Evolutionary conservation across 2,888 invertebrate species (phyloP).

Genomic region (Pammene aurita): DNA sequence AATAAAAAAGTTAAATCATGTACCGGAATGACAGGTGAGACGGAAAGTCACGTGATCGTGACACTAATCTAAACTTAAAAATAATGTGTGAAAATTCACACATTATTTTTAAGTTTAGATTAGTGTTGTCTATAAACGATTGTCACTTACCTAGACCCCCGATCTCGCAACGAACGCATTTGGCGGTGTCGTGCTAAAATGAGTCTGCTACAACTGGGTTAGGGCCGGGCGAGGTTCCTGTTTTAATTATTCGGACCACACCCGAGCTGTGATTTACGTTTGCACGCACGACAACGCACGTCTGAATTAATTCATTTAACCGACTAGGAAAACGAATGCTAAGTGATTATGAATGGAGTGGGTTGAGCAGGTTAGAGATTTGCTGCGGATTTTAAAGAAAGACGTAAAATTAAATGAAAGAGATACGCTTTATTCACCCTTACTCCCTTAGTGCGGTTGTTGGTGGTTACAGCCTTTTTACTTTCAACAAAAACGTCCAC

Average conservation of each 20-base stretch:
- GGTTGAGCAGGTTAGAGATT: slow-evolving; percentile 1
- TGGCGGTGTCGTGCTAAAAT: slow-evolving; percentile 15
- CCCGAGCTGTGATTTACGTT: slow-evolving; percentile 37
- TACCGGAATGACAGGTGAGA: too few relatives aligned
- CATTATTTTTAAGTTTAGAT: too few relatives aligned
- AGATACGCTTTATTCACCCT: too few relatives aligned
- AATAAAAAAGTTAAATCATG: too few relatives aligned
- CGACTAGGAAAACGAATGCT: slow-evolving; percentile 16
- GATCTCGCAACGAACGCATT: background rate
- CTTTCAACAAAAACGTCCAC: too few relatives aligned
- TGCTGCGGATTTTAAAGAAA: background rate
- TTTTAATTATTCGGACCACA: slow-evolving; percentile 38
- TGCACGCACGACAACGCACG: slow-evolving; percentile 37
- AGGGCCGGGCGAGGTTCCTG: slow-evolving; percentile 29
- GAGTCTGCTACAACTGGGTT: slow-evolving; percentile 27
- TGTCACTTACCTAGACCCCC: background rate
- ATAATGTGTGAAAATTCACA: too few relatives aligned
- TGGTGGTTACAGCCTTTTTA: too few relatives aligned
- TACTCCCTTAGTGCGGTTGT: too few relatives aligned
- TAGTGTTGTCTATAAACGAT: too few relatives aligned
- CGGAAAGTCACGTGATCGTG: too few relatives aligned
- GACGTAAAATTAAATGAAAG: background rate
- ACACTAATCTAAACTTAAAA: too few relatives aligned
- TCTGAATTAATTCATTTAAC: slow-evolving; percentile 35
- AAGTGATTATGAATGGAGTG: slow-evolving; percentile 21